Evolutionary conservation across 2,888 invertebrate genomes (phyloP), one percentile per base, ranked within the genome.

Genomic region (Keiferia lycopersicella): DNA sequence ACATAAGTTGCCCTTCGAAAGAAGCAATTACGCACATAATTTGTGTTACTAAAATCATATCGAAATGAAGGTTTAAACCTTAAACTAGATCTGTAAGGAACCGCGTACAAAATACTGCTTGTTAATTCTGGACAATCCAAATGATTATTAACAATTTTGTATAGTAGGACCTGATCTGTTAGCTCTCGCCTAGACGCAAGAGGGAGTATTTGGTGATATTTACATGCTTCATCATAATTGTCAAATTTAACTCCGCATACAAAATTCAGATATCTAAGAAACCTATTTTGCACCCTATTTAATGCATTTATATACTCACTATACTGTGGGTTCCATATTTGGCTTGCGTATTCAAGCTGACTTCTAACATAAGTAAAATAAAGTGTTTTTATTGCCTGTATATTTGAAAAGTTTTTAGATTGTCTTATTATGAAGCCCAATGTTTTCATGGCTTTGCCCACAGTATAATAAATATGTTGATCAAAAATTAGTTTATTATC

Each of bases 41-140:
- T 62, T 61, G 61, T 14, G 65, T 62, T 65, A 59, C 41, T 41
- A n/a, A 41, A 41, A 4, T 41, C 41, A 41, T 10, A 41, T 41
- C 41, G 41, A 41, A 41, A 41, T 41, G n/a, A n/a, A 41, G 41
- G 41, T 41, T 41, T 41, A n/a, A 4, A n/a, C n/a, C 41, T 41
- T 41, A 41, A 41, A 41, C 8, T 41, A 14, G 41, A 14, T 41
- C 41, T 41, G 41, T 41, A 14, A 41, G 41, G 41, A 6, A 41
- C 41, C 2, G 41, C 41, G 41, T 41, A 41, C 41, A 41, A n/a
- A 41, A 41, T 41, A 14, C 11, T 41, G n/a, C n/a, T 41, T 41
- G 41, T 41, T n/a, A 41, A 41, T n/a, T 41, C 41, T 41, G 41
- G 41, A 41, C 41, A 41, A 41, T 41, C 41, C n/a, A 41, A 41